Percentiles rank a stretch among this genome's conserved stretches.
Conservation (phyloP, 1,140 invertebrate species). For the Schmidtea mediterranea region DNA sequence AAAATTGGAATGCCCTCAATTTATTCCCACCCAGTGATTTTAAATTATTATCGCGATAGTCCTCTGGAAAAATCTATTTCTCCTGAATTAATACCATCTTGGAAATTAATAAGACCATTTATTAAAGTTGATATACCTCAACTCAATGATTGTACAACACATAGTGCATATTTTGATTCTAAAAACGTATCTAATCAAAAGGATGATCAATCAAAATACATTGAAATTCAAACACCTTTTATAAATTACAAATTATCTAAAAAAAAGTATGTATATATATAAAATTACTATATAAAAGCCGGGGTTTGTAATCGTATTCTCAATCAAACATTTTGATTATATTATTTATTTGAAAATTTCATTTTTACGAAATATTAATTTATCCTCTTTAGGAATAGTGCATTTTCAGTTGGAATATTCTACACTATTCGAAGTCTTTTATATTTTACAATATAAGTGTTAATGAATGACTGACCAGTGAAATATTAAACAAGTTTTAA, state of each 20-base stretch:
- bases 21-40: constrained; percentile 21
- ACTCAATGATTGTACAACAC: not conserved
- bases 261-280: no score
- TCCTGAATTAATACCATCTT: constrained; percentile 20
- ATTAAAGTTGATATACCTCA: constrained; percentile 14
- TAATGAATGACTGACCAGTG: no score
- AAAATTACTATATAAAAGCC: no score
- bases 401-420: no score
- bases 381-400: no score
- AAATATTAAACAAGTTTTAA: no score
- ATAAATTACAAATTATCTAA: not conserved
- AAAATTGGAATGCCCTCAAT: constrained; percentile 18
- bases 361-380: no score
- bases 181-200: not conserved
- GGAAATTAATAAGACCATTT: constrained; percentile 25
- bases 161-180: not conserved
- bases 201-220: not conserved
- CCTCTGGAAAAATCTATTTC: constrained; percentile 22
- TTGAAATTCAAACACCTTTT: not conserved
- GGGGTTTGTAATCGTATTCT: no score
- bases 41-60: constrained; percentile 20
- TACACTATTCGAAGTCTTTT: no score
- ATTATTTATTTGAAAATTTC: no score
- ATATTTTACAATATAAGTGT: no score
- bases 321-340: no score